Evolutionary conservation across 1,140 invertebrate genomes (phyloP), one percentile per base, ranked within the genome.

Genomic region (Pissodes strobi): DNA sequence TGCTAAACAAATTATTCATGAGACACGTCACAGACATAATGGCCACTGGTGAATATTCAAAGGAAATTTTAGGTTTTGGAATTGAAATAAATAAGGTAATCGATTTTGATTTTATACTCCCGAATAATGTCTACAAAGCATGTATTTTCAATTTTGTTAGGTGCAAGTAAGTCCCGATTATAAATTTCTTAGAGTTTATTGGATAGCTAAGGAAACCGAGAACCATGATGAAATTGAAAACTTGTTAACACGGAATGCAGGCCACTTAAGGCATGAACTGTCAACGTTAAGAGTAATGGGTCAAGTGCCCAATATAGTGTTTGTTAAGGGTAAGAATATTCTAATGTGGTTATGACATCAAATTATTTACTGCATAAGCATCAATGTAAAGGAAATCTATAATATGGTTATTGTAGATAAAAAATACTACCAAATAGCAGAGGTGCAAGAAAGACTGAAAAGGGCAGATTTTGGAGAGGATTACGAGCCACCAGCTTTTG

Each of bases 1-100:
- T 91, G 34, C 74, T 92, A 6, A 90, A 91, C 75, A 89, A 89
- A 77, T 62, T 91, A n/a, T 91, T 91, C 69, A 91, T 91, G 88
- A 84, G 85, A 70, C 79, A 90, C 43, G 86, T 92, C 13, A 90
- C 88, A 0, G 89, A 91, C 69, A 74, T 90, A 8, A 82, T 92
- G 82, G 82, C 88, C 1, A 87, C 87, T 2, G 88, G 87, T 1
- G 84, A 86, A 67, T 78, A 85, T 15, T 79, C 84, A 3, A 72
- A 82, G 19, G 71, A 83, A 27, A 73, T 91, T 60, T 34, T 84
- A n/a, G 86, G 86, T 2, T 78, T 79, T 67, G 84, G 84, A 6
- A 82, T 92, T 61, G 87, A 91, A 80, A 85, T 92, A 63, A 83
- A 85, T 8, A 80, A 80, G 69, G 85, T 83, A 79, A 46, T 6